phyloP scores from a whole-genome alignment of 2,113 vertebrate genomes.

The Seriola aureovittata region DNA sequence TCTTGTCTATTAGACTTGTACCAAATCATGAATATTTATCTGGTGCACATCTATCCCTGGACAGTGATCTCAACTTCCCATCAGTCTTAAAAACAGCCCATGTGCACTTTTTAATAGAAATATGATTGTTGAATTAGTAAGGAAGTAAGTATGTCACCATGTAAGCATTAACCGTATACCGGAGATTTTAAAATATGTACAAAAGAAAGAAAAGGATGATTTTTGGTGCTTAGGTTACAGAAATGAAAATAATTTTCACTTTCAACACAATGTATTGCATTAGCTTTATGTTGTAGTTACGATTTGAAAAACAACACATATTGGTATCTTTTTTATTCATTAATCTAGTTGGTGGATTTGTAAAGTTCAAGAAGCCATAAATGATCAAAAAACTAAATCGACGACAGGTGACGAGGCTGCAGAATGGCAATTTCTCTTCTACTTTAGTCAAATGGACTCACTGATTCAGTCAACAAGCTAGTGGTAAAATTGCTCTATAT shows the following conservation, averaged over 20 bases:
- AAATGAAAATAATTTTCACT: not conserved
- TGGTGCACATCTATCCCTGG: not conserved
- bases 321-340: too few relatives aligned
- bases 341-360: too few relatives aligned
- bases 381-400: not conserved
- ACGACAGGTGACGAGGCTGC: not conserved
- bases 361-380: not conserved
- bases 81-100: slow-evolving; percentile 20
- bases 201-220: not conserved
- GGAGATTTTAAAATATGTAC: not conserved
- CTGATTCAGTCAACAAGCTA: not conserved
- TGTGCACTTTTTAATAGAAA: slow-evolving; percentile 8
- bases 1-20: not conserved
- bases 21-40: slow-evolving; percentile 46
- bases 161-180: not conserved
- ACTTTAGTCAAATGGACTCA: not conserved
- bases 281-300: not conserved
- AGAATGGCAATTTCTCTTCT: not conserved
- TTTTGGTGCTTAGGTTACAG: too few relatives aligned
- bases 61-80: slow-evolving; percentile 21
- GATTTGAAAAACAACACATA: not conserved
- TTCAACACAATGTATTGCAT: not conserved
- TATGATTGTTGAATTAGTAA: slow-evolving; percentile 13
- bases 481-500: not conserved
- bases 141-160: not conserved